phyloP scores from a whole-genome alignment of 2,797 vertebrate species.

The Toxotes lorentzi region DNA sequence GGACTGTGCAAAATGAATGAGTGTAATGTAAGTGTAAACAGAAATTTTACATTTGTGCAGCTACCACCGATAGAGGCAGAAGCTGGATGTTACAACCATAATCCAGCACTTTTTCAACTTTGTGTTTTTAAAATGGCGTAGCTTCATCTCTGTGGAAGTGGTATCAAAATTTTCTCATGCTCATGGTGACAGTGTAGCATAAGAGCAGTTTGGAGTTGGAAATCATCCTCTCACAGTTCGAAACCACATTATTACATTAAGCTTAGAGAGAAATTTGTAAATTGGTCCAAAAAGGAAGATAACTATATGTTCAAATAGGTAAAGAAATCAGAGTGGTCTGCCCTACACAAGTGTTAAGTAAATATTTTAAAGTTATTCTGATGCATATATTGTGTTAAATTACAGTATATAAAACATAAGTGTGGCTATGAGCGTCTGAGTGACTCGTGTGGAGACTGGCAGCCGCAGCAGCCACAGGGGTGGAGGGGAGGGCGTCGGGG shows the following conservation, averaged over 20 bases:
- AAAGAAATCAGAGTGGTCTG: background rate
- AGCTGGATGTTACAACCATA: background rate
- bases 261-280: background rate
- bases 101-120: background rate
- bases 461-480: conserved; percentile 28
- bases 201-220: background rate
- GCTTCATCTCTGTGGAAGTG: background rate
- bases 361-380: conserved; percentile 1
- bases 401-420: background rate
- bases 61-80: background rate
- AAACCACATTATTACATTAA: background rate
- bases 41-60: background rate
- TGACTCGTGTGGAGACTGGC: conserved; percentile 42
- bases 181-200: background rate
- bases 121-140: background rate
- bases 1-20: background rate
- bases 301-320: background rate
- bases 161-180: background rate
- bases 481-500: conserved; percentile 47
- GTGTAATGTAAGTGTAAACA: background rate
- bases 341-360: background rate
- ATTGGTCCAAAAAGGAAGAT: background rate
- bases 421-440: conserved; percentile 37
- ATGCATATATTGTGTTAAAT: conserved; percentile 21
- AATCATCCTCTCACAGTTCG: background rate